Percentiles rank a stretch among this genome's conserved stretches.
Conservation (phyloP, 2,888 invertebrate genomes). For the Lasioglossum calceatum region DNA sequence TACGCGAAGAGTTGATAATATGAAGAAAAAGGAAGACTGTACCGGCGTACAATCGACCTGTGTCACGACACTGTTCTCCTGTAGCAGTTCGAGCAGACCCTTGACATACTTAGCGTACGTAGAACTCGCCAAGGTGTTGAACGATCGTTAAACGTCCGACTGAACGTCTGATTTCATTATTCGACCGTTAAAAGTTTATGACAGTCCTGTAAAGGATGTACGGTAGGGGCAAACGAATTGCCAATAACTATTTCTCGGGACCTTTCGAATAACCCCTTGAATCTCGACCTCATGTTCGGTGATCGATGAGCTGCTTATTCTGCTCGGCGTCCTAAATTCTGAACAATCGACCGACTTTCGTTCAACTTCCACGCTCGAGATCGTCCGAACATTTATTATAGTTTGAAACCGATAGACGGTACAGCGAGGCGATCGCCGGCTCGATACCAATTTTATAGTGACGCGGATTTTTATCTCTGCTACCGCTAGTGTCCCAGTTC, state of each 20-base stretch:
- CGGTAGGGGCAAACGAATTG: constrained; percentile 43
- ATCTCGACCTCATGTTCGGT: neutral
- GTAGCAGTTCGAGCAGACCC: constrained; percentile 23
- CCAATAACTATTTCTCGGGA: constrained; percentile 55
- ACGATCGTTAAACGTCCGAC: constrained; percentile 60
- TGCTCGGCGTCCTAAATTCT: neutral
- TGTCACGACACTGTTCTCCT: constrained; percentile 14
- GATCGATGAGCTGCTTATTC: constrained; percentile 13
- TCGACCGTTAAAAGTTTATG: constrained; percentile 72
- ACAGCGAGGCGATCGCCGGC: neutral
- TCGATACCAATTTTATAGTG: neutral
- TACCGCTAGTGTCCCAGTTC: neutral
- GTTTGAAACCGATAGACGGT: neutral
- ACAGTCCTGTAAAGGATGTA: constrained; percentile 49
- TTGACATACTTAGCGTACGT: constrained; percentile 34
- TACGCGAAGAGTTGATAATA: neutral
- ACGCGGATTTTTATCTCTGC: neutral
- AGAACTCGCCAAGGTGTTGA: constrained; percentile 56
- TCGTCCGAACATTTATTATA: neutral
- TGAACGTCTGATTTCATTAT: constrained; percentile 67
- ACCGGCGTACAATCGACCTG: neutral
- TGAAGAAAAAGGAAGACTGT: neutral
- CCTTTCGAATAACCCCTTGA: constrained; percentile 15
- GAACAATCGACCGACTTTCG: neutral
- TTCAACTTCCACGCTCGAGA: neutral